phyloP scores from a whole-genome alignment of 2,113 vertebrate species.

The Microcebus jonahi region DNA sequence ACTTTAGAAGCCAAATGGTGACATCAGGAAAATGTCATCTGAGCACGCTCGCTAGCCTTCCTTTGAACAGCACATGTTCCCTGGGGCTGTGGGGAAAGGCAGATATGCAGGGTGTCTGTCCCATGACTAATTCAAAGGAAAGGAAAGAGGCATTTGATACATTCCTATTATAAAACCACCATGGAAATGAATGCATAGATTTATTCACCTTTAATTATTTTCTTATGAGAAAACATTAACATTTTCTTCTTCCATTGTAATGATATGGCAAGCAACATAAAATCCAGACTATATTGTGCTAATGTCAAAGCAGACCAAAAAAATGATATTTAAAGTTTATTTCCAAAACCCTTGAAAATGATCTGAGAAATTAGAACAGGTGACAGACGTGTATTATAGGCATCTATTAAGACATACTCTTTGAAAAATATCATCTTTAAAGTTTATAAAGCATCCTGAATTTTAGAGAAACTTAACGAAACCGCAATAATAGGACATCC shows the following conservation, averaged over 20 bases:
- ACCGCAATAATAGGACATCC: conserved; percentile 71
- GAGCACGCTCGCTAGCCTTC: background rate
- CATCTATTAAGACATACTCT: conserved; percentile 64
- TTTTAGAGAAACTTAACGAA: conserved; percentile 78
- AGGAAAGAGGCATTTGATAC: conserved; percentile 14
- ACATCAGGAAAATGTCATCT: conserved; percentile 36
- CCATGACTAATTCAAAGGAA: conserved; percentile 35
- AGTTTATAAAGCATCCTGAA: conserved; percentile 73
- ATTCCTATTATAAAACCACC: background rate
- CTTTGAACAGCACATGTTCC: conserved; percentile 38
- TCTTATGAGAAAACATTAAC: background rate
- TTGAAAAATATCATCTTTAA: conserved; percentile 79
- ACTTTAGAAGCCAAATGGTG: conserved; percentile 33
- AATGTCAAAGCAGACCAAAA: background rate
- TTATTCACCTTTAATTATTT: conserved; percentile 45
- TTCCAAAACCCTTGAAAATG: background rate
- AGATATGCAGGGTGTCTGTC: background rate
- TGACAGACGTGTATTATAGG: conserved; percentile 63
- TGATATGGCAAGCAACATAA: background rate
- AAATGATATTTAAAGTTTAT: conserved; percentile 2
- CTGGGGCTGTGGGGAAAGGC: background rate
- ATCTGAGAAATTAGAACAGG: conserved; percentile 56
- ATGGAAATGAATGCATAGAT: background rate
- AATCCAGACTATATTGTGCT: background rate
- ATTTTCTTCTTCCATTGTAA: background rate